phyloP scores from a whole-genome alignment of 2,113 vertebrate genomes.

The Merops nubicus region DNA sequence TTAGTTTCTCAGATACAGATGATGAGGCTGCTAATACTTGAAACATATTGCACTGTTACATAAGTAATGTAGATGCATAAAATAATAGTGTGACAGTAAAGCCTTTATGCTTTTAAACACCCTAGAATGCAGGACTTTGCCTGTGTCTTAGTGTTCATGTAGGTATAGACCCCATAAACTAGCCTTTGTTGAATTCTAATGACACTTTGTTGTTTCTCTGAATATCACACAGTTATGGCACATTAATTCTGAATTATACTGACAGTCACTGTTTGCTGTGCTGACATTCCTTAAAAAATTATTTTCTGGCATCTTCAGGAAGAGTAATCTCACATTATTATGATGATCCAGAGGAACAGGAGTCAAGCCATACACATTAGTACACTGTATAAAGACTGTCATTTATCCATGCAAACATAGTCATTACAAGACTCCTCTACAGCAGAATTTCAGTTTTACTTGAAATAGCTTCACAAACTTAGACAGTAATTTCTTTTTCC shows the following conservation, averaged over 20 bases:
- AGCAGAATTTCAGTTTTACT: background rate
- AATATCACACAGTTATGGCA: background rate
- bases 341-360: background rate
- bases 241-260: background rate
- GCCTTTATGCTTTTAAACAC: background rate
- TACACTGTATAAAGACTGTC: background rate
- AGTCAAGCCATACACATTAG: background rate
- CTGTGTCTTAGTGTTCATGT: background rate
- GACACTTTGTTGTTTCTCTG: background rate
- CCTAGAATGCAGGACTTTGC: background rate
- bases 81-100: background rate
- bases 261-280: background rate
- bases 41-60: background rate
- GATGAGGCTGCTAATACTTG: background rate
- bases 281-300: background rate
- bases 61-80: background rate
- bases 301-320: background rate
- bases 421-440: background rate
- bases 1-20: background rate
- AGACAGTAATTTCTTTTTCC: background rate
- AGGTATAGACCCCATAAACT: background rate
- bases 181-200: background rate
- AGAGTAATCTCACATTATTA: background rate
- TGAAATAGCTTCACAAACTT: background rate
- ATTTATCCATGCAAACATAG: background rate